Evolutionary conservation across 1,140 invertebrate species (phyloP).

Genomic region (Meloidogyne hapla): DNA sequence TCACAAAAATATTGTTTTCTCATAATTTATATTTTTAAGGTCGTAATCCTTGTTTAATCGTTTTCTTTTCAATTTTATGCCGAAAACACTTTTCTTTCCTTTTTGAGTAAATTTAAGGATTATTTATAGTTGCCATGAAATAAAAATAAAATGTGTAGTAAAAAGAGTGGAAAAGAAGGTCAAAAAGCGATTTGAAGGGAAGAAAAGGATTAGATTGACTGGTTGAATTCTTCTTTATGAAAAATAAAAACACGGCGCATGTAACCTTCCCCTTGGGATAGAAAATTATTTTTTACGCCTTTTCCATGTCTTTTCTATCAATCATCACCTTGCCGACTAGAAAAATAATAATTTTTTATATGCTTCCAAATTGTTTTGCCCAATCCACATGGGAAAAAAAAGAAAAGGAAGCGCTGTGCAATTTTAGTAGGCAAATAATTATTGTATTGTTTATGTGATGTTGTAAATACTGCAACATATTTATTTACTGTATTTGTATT

Average conservation of each 20-base stretch:
- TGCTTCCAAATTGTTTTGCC: neutral
- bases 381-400: slow-evolving; percentile 5
- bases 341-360: neutral
- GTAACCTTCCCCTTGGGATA: neutral
- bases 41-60: slow-evolving; percentile 3
- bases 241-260: neutral
- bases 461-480: neutral
- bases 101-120: neutral
- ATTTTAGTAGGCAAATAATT: neutral
- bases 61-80: neutral
- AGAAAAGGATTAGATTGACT: neutral
- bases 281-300: slow-evolving; percentile 1
- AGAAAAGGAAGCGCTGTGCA: neutral
- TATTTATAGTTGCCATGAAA: neutral
- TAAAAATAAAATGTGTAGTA: neutral
- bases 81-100: neutral
- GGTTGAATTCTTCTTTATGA: neutral
- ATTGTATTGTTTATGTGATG: neutral
- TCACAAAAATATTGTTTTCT: neutral
- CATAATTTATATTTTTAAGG: slow-evolving; percentile 3
- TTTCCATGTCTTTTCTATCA: neutral
- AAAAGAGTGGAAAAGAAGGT: neutral
- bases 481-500: neutral
- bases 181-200: no score
- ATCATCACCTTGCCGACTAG: neutral